Base-by-base conservation (phyloP, 2,888 invertebrate genomes). In the Latrodectus hesperus region DNA sequence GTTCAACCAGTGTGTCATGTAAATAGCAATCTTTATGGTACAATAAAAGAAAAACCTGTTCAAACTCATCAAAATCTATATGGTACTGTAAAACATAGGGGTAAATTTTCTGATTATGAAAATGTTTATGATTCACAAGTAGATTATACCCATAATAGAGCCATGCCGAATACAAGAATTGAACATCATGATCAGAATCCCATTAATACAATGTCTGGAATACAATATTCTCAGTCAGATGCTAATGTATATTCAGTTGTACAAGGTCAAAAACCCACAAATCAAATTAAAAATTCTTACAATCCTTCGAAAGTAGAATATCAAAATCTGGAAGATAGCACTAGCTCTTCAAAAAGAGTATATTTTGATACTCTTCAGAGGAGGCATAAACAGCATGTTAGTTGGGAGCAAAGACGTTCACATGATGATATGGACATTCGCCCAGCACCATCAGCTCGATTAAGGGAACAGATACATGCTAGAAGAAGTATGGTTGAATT, bases 351-450 rank as follows among this genome's bases (percentile, higher is more conserved):
- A 55, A 88, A 88, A 67, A 70, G 83, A 71, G 83, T 84, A 1
- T 83, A 83, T 22, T 88, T 88, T 75, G 88, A 88, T 49, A 88
- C 88, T 11, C 88, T 88, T n/a, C 88, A 88, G n/a, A 73, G 88
- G 17, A 83, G 79, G 51, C 78, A 84, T 16, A 88, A 88, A 26
- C 88, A 88, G 68, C 88, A 88, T 77, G 88, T 88, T 49, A 70
- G 75, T 11, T 88, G 88, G 86, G 86, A 86, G n/a, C 87, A 89
- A 26, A 64, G 88, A 9, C 73, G 89, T 10, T 88, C 86, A 9
- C 84, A 82, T 77, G 89, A 89, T 79, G 89, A 89, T 53, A 89
- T 89, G 89, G 89, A 89, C 51, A 82, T 89, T 55, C 81, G 84
- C n/a, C 88, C 89, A 70, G 85, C 87, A 9, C 86, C 89, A 53